These are phyloP conservation scores for Poeciliopsis prolifica DNA, from an alignment of 2,113 vertebrate species.

Conservation along the genomic window DNA sequence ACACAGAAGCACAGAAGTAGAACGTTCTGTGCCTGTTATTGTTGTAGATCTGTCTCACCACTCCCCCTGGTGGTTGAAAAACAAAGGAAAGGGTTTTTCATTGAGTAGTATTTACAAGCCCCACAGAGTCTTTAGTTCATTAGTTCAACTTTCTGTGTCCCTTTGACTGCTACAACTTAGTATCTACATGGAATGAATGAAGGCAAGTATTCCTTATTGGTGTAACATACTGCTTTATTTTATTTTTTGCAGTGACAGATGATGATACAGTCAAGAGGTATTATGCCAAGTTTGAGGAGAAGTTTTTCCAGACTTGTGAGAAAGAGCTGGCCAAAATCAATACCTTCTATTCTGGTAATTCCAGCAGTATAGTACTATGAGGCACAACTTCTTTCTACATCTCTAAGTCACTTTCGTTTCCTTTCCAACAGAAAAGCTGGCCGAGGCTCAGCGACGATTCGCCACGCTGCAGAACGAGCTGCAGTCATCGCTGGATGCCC, in stretches of 20 bases:
- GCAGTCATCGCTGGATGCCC: constrained; percentile 93
- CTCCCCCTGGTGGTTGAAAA: neutral
- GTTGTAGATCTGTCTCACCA: constrained; percentile 23
- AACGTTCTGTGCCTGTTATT: neutral
- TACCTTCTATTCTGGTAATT: constrained; percentile 98
- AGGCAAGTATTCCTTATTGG: neutral
- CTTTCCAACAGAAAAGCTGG: constrained; percentile 88
- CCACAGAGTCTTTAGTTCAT: neutral
- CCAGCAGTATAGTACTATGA: too few species aligned
- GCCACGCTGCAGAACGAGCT: constrained; percentile 96
- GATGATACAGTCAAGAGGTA: constrained; percentile 97
- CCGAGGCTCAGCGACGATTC: constrained; percentile 95
- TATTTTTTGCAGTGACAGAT: constrained; percentile 86
- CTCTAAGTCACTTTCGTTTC: neutral
- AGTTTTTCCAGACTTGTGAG: constrained; percentile 98
- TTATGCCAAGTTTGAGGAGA: constrained; percentile 99
- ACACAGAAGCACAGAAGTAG: neutral
- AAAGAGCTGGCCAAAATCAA: constrained; percentile 99
- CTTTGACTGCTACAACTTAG: neutral
- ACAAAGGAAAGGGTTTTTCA: neutral
- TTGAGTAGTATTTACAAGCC: neutral
- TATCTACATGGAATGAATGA: neutral
- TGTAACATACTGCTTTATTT: neutral
- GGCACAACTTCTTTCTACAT: neutral
- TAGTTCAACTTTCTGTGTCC: neutral